Evolutionary conservation across 2,113 vertebrate genomes (phyloP).

Genomic region (Anoura caudifer): DNA sequence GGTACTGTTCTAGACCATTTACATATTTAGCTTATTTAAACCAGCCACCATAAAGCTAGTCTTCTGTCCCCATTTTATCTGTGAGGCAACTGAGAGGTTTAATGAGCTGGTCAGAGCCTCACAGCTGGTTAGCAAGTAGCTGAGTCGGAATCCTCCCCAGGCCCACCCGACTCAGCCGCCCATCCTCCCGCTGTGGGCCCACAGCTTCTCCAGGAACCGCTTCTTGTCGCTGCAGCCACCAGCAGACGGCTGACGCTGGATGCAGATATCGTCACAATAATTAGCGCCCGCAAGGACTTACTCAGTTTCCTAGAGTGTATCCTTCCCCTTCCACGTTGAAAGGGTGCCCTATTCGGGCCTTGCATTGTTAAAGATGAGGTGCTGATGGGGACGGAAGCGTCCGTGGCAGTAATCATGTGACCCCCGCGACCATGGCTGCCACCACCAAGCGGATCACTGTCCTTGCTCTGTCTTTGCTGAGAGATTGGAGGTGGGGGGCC

Average conservation of each 20-base stretch:
- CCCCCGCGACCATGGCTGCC: background rate
- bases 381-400: accelerated
- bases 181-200: background rate
- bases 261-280: accelerated
- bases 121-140: background rate
- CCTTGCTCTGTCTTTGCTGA: background rate
- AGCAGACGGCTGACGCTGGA: background rate
- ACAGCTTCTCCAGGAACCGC: background rate
- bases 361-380: background rate
- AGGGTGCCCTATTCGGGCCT: background rate
- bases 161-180: background rate
- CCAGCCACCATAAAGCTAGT: background rate
- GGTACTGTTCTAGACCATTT: background rate
- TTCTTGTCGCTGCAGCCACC: background rate
- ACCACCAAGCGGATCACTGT: accelerated
- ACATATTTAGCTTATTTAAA: background rate
- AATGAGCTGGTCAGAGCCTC: background rate
- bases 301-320: background rate
- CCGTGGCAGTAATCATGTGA: accelerated
- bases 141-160: background rate
- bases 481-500: background rate
- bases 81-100: background rate
- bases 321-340: accelerated
- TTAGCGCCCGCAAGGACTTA: background rate
- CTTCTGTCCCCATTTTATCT: background rate